A percentile compares a stretch with the other conserved stretches of the same genome.
These are phyloP conservation scores for Noturus placidus DNA, from an alignment of 2,113 vertebrate genomes.

Conservation along the genomic window DNA sequence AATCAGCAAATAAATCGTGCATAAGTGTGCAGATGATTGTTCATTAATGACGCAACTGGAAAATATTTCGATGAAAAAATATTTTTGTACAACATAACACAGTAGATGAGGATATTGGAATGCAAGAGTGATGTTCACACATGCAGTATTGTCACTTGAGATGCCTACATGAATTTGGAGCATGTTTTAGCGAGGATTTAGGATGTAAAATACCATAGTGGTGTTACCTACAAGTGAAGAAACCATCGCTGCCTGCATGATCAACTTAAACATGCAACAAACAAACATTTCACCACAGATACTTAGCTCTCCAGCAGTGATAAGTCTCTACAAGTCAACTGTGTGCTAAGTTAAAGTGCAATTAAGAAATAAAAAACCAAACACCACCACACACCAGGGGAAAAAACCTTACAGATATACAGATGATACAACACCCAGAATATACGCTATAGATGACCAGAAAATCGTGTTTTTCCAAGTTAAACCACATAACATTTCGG, in stretches of 20 bases:
- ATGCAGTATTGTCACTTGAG: not conserved
- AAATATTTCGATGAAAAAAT: not conserved
- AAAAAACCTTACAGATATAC: not conserved
- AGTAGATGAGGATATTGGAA: not conserved
- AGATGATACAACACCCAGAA: not conserved
- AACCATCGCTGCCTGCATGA: not conserved
- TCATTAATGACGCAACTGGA: not conserved
- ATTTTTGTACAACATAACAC: not conserved
- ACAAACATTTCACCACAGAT: not conserved
- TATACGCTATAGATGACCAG: not conserved
- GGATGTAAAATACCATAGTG: not conserved
- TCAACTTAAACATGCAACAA: not conserved
- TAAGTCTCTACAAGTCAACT: constrained; percentile 5
- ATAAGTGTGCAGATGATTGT: not conserved
- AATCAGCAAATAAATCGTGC: too few relatives aligned
- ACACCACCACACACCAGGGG: not conserved
- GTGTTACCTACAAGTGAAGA: not conserved
- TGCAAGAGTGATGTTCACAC: not conserved
- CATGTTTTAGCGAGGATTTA: not conserved
- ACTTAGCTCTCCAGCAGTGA: not conserved
- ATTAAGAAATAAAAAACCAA: not conserved
- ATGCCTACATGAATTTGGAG: not conserved
- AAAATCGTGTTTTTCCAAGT: not conserved
- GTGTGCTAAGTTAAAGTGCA: not conserved
- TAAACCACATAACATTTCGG: not conserved